These are phyloP conservation scores for Drosophila eugracilis DNA, from an alignment of 1,140 invertebrate genomes.

Conservation along the genomic window DNA sequence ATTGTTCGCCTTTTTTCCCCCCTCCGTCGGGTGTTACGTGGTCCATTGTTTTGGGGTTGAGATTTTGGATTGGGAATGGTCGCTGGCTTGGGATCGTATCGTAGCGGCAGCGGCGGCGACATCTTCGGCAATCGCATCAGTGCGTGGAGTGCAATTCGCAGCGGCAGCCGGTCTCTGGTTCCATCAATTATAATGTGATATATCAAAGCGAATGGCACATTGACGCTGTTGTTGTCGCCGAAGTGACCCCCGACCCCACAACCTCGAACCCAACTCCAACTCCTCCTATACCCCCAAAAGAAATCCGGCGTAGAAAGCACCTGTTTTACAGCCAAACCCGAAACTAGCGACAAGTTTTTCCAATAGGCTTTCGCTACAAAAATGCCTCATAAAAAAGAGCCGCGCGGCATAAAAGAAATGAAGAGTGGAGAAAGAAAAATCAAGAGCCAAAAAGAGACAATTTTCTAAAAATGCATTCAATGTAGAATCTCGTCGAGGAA, in stretches of 20 bases:
- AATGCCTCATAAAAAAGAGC: conserved; percentile 73
- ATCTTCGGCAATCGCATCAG: conserved; percentile 48
- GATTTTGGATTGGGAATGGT: conserved; percentile 2
- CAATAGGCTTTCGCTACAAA: conserved; percentile 79
- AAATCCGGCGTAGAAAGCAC: conserved; percentile 68
- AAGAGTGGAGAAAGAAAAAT: conserved; percentile 27
- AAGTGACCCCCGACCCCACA: conserved; percentile 39
- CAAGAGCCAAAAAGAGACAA: conserved; percentile 34
- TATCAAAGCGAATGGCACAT: conserved; percentile 66
- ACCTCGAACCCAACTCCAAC: conserved; percentile 12
- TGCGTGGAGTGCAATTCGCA: conserved; percentile 55
- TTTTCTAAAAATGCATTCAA: conserved; percentile 56
- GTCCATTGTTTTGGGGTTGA: conserved; percentile 42
- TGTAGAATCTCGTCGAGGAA: conserved; percentile 52
- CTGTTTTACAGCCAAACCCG: conserved; percentile 63
- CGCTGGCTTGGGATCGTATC: conserved; percentile 5
- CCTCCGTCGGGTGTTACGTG: conserved; percentile 34
- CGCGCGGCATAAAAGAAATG: conserved; percentile 45
- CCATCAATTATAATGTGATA: conserved; percentile 80
- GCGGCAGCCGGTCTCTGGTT: conserved; percentile 26
- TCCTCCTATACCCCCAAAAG: conserved; percentile 4
- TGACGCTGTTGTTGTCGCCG: conserved; percentile 23
- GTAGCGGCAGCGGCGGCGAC: conserved; percentile 8
- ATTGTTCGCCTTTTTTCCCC: conserved; percentile 54
- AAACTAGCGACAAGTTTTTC: conserved; percentile 74